Conservation (phyloP, 2,888 invertebrate species). For the Mayetiola destructor region DNA sequence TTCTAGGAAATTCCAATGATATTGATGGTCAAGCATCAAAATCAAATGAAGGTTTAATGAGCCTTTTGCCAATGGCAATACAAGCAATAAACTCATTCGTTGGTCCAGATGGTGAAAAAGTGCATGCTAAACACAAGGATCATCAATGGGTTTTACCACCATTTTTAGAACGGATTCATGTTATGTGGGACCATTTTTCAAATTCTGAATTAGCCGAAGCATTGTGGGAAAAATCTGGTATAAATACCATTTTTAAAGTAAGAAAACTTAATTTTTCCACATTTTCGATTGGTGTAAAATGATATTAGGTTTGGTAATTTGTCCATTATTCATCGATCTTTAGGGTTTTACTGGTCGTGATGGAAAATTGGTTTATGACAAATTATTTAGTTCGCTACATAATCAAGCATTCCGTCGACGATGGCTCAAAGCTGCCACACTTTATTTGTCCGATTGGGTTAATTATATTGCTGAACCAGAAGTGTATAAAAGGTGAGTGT, state of each 20-base stretch:
- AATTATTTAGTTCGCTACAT: slow-evolving; percentile 61
- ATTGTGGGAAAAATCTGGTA: slow-evolving; percentile 56
- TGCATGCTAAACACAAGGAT: slow-evolving; percentile 48
- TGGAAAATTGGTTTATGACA: slow-evolving; percentile 55
- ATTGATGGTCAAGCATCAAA: slow-evolving; percentile 25
- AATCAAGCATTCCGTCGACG: slow-evolving; percentile 64
- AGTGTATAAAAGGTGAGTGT: slow-evolving; percentile 51
- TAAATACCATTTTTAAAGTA: slow-evolving; percentile 49
- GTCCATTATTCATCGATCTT: neutral
- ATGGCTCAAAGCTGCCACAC: slow-evolving; percentile 64
- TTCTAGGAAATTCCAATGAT: slow-evolving; percentile 35
- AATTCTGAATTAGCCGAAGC: slow-evolving; percentile 63
- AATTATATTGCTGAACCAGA: slow-evolving; percentile 60
- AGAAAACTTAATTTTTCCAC: neutral
- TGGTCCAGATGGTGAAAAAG: slow-evolving; percentile 45
- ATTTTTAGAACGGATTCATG: slow-evolving; percentile 49
- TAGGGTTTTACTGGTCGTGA: slow-evolving; percentile 49
- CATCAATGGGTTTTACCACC: slow-evolving; percentile 62
- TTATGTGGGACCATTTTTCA: slow-evolving; percentile 64
- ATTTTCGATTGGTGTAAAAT: neutral
- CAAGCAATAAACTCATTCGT: slow-evolving; percentile 47
- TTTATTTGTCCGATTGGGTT: slow-evolving; percentile 58
- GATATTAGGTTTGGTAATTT: neutral
- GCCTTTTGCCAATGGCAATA: slow-evolving; percentile 51
- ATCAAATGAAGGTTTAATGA: slow-evolving; percentile 31